Evolutionary conservation across 2,797 vertebrate genomes (phyloP), one percentile per base, ranked within the genome.

Genomic region (Pagetopsis macropterus): DNA sequence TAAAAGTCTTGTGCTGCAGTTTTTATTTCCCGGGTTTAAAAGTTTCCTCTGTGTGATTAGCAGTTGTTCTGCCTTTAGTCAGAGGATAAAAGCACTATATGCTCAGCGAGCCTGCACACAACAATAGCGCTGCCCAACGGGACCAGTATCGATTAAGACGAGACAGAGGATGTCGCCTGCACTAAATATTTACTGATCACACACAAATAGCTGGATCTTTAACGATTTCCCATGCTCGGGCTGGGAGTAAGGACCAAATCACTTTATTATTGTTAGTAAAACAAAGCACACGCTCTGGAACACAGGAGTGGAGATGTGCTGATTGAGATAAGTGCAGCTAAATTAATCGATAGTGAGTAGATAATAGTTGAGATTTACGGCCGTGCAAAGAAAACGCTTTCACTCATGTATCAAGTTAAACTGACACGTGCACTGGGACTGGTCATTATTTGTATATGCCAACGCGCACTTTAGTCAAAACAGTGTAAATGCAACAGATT

Each of bases 141-240:
- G 95, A 91, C 92, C 92, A 75, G 86, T 92, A 97, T 98, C 95
- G 97, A 98, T 98, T 95, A 94, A 90, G 88, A 94, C 93, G 91
- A 95, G 92, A 94, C 96, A 90, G 93, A 95, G 94, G 95, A 96
- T 95, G 94, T 96, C 95, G 94, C 93, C 93, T 94, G 90, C 95
- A 95, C 96, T 97, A 97, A 97, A 98, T 98, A 97, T 98, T 98
- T 98, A 97, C 97, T 95, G 96, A 97, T 98, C 96, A 95, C 96
- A 96, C 95, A 96, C 96, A 96, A 96, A 96, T 96, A 95, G 95
- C 93, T 90, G 92, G 93, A 93, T 95, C 93, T 92, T 87, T 94
- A 97, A 96, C 95, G 96, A 96, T 96, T 96, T 95, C 93, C 94
- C 93, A 92, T 92, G 95, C 91, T 92, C 94, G 85, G 90, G 92